Evolutionary conservation across 2,888 invertebrate species (phyloP), one percentile per base, ranked within the genome.

Genomic region (Drosophila kanekoi): DNA sequence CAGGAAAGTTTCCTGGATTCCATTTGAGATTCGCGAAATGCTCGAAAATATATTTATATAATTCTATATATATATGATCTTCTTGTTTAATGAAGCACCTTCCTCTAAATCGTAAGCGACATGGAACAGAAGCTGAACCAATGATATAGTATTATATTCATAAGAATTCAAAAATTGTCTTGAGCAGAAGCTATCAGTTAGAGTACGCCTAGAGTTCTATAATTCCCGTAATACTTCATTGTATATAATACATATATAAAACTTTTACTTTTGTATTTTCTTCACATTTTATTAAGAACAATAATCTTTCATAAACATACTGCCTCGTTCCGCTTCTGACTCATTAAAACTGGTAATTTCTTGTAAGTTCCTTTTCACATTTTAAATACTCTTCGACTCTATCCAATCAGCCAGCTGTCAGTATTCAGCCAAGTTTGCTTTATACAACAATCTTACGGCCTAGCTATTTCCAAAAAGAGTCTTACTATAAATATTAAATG

Each of bases 271-370:
- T n/a, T 10, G 40, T 8, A 38, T 1, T 28, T 1, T 28, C 14
- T 32, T 32, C 51, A 37, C 14, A 23, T 32, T 8, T 11, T 23
- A 10, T 62, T 51, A 33, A 58, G 11, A 16, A 4, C 20, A 38
- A 35, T 65, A 69, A 70, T 53, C 67, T 56, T n/a, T n/a, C n/a
- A n/a, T n/a, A n/a, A n/a, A n/a, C n/a, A n/a, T 10, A 4, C 11
- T 18, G 18, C 9, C 23, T 54, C 3, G 23, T 51, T 32, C 48
- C 53, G 40, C 33, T 40, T 43, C 32, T 1, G 23, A 44, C 48
- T 32, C 57, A 62, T 37, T 33, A 33, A 10, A 78, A 75, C 76
- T 81, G 85, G 82, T 53, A 58, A 54, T 60, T 45, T 77, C 81
- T 47, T 61, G 78, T 53, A 59, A 62, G 45, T 43, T 13, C 40